Evolutionary conservation across 2,113 vertebrate species (phyloP).

Genomic region (Pycnonotus jocosus): DNA sequence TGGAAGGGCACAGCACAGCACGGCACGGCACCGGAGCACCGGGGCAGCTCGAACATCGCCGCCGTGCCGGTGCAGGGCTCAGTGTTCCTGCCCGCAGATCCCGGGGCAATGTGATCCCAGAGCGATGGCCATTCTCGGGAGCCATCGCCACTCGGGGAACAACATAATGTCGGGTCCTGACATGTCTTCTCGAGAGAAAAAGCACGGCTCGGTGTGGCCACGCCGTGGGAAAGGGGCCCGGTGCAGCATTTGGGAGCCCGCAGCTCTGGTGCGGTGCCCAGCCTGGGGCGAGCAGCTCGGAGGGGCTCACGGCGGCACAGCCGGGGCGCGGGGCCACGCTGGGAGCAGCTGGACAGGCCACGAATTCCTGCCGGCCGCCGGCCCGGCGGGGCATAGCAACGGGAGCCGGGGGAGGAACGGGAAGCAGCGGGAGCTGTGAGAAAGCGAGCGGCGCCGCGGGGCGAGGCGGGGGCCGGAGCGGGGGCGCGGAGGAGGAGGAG

Average conservation of each 20-base stretch:
- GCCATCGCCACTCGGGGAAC: background rate
- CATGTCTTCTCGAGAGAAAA: background rate
- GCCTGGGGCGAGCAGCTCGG: background rate
- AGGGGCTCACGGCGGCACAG: background rate
- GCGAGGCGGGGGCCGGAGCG: background rate
- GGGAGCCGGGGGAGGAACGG: background rate
- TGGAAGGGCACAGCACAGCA: background rate
- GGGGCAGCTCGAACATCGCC: background rate
- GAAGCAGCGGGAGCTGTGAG: slow-evolving; percentile 48
- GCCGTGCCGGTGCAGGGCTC: background rate
- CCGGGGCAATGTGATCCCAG: background rate
- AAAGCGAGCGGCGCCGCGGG: background rate
- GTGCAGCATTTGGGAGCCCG: background rate
- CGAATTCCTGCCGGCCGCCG: slow-evolving; percentile 12
- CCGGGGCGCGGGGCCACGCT: background rate
- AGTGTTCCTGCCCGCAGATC: background rate
- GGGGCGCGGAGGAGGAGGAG: background rate
- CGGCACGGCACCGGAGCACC: background rate
- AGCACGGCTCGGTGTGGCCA: rapidly evolving
- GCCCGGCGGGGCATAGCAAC: slow-evolving; percentile 35
- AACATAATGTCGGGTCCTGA: rapidly evolving
- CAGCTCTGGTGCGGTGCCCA: background rate
- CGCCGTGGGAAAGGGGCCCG: background rate
- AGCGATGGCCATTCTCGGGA: background rate
- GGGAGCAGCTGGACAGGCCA: slow-evolving; percentile 21